Evolutionary conservation across 2,888 invertebrate genomes (phyloP), one percentile per base, ranked within the genome.

Genomic region (Gastrophysa polygoni): DNA sequence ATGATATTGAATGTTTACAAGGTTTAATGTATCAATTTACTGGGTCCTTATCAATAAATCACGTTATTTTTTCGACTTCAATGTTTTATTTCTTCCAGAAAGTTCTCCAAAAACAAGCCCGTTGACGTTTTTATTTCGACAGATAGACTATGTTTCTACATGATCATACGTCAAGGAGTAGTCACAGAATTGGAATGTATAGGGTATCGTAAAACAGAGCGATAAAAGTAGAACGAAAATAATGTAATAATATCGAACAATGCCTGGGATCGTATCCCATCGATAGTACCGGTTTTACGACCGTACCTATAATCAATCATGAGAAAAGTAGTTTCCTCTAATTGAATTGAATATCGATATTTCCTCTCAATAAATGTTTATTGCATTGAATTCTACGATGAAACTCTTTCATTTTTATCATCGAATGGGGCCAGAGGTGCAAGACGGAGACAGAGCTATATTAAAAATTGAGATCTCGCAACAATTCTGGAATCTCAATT

Each of bases 1-100:
- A 60, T 20, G 62, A 54, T 67, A 34, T 46, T 55, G 2, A 14
- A 38, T 67, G 65, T 67, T 67, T 52, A 67, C 64, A 67, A 38
- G 58, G 56, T 63, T 60, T 56, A 43, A 43, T 52, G 38, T 59
- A 28, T n/a, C 6, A 4, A 38, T 14, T 38, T 52, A 38, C 16
- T 48, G 38, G 48, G 34, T 57, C 59, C 62, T 62, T 62, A 46
- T 49, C 64, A 66, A 64, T 24, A 66, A 59, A 60, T n/a, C n/a
- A 57, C 63, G 66, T 64, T 63, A 64, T 64, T 64, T 64, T 63
- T 68, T 63, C 24, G 58, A 46, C n/a, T 17, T 2, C 1, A 4
- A 28, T 6, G 14, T 43, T 20, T 24, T 11, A 38, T 18, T 52
- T 38, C 6, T 4, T 11, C 20, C 34, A 20, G 8, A 24, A n/a